Base-by-base conservation (phyloP, 2,113 vertebrate genomes). In the Atlantisia rogersi region DNA sequence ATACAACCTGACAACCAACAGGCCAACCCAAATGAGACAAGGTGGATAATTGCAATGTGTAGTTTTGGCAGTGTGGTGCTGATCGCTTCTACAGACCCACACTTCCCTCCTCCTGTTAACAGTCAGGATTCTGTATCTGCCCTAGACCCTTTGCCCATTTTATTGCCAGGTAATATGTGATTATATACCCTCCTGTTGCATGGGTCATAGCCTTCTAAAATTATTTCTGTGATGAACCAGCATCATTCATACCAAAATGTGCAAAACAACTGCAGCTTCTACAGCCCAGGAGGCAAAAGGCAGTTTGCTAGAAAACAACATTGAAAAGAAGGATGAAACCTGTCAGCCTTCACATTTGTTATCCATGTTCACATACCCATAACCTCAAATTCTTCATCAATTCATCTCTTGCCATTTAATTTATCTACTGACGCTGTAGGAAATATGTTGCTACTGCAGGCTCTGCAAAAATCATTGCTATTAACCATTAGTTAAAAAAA, bases 341-440 rank as follows among this genome's bases (percentile, higher is more conserved):
- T 76, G 20, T 65, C 52, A 84, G 6, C 15, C 3, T 65, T 65
- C 62, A 25, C 22, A 74, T 90, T 94, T 83, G 11, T 78, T 86
- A 73, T 74, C 35, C 20, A 29, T 77, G 40, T 93, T 87, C 50
- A 81, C 22, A 62, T 35, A 87, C 32, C 18, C 37, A 18, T 40
- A 80, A 42, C 46, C 32, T 64, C 76, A 94, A 91, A 64, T 90
- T 95, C 82, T 93, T 92, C 80, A 75, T 77, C 83, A 82, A 16
- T 65, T 83, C 7, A 53, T 88, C 44, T 78, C 86, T 68, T 70
- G 25, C 25, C 19, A 63, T 97, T 73, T 77, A 91, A 94, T 90
- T 85, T 91, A 69, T 93, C 64, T 84, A 13, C 60, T 86, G 15
- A 9, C 19, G 48, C 62, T 78, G 29, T 70, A 73, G 35, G 48